phyloP scores from a whole-genome alignment of 1,140 invertebrate species.

The Trialeurodes vaporariorum region DNA sequence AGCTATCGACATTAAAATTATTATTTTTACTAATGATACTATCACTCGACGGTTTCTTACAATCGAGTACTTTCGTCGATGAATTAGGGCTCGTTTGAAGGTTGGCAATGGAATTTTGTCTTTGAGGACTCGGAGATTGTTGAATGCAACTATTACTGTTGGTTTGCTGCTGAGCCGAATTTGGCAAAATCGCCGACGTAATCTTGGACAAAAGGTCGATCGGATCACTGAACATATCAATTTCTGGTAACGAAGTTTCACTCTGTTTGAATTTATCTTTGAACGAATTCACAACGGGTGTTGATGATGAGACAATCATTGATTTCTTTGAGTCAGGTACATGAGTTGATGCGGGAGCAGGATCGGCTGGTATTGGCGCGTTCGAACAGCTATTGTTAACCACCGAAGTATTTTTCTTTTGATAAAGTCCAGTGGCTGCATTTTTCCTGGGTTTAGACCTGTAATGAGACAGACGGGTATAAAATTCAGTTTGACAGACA shows the following conservation, averaged over 20 bases:
- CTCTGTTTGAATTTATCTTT: not conserved
- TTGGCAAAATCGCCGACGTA: not conserved
- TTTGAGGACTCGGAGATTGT: not conserved
- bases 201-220: not conserved
- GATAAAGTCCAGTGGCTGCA: not conserved
- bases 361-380: not conserved
- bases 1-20: not conserved
- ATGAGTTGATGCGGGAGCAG: not conserved
- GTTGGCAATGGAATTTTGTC: too few species aligned
- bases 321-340: not conserved
- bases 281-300: not conserved
- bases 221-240: not conserved
- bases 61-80: too few species aligned
- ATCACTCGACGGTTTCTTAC: too few species aligned
- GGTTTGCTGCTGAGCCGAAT: not conserved
- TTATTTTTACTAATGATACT: not conserved
- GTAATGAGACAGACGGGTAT: too few species aligned
- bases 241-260: not conserved
- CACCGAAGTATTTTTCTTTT: not conserved
- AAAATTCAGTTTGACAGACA: too few species aligned
- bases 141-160: too few species aligned
- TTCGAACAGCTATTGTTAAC: not conserved
- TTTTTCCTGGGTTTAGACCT: not conserved
- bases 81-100: too few species aligned
- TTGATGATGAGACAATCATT: not conserved